phyloP scores from a whole-genome alignment of 2,888 invertebrate species.

The Homarus gammarus region DNA sequence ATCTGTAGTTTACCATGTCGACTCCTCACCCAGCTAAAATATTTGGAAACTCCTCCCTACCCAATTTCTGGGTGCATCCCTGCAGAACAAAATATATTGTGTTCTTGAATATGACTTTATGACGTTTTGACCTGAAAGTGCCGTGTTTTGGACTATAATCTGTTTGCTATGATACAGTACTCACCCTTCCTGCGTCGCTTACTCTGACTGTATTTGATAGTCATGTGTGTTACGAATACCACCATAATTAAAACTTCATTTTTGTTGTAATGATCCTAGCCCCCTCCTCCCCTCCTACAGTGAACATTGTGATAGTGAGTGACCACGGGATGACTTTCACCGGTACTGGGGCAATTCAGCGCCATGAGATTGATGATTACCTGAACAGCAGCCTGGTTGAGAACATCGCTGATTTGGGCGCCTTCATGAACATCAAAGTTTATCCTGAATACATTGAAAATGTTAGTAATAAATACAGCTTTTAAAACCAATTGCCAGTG shows the following conservation, averaged over 20 bases:
- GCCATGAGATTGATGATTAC: constrained; percentile 77
- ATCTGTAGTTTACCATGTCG: too few species aligned
- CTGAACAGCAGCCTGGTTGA: constrained; percentile 77
- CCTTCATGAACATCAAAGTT: constrained; percentile 77
- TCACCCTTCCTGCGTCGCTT: not conserved
- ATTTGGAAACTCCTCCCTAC: too few species aligned
- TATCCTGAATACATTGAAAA: constrained; percentile 74
- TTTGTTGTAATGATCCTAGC: not conserved
- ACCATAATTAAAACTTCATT: not conserved
- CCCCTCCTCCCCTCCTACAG: constrained; percentile 68
- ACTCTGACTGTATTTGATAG: not conserved
- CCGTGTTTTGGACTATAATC: too few species aligned
- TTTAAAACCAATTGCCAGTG: too few species aligned
- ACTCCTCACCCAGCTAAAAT: too few species aligned
- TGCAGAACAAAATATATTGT: too few species aligned
- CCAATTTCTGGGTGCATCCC: too few species aligned
- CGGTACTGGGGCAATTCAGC: constrained; percentile 76
- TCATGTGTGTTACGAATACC: too few species aligned
- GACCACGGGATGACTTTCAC: constrained; percentile 79
- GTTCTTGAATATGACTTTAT: too few species aligned
- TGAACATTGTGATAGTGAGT: constrained; percentile 79
- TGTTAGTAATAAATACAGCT: constrained; percentile 63
- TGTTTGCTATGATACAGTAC: too few species aligned
- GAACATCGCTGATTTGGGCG: constrained; percentile 77
- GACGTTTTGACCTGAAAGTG: too few species aligned